These are phyloP conservation scores for Myotis findleyi DNA, from an alignment of 2,797 vertebrate species.

Conservation along the genomic window DNA sequence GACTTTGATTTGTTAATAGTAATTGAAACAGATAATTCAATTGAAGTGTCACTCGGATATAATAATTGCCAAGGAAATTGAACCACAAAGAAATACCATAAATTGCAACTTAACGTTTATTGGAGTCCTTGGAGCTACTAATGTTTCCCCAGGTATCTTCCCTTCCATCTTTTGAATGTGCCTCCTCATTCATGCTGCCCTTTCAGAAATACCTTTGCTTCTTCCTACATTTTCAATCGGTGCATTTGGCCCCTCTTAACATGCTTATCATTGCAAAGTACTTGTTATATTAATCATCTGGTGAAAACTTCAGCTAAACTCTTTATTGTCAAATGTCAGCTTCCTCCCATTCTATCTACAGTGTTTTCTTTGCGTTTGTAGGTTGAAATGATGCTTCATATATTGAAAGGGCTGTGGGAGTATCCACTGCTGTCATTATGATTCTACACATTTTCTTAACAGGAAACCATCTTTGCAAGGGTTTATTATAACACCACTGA, in stretches of 20 bases:
- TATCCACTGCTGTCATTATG: not conserved
- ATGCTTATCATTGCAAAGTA: conserved; percentile 21
- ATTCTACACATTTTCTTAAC: not conserved
- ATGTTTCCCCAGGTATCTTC: conserved; percentile 66
- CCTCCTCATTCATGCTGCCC: not conserved
- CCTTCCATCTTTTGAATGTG: conserved; percentile 67
- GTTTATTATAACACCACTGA: not conserved
- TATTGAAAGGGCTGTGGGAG: not conserved
- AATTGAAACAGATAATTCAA: conserved; percentile 77
- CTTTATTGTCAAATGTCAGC: conserved; percentile 48
- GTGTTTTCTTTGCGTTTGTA: conserved; percentile 41
- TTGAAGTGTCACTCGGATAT: conserved; percentile 75
- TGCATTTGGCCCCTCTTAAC: conserved; percentile 59
- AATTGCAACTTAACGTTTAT: conserved; percentile 78
- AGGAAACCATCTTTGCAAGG: not conserved
- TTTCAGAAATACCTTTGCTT: conserved; percentile 7
- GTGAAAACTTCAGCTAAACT: conserved; percentile 55
- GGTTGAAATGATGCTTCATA: conserved; percentile 2
- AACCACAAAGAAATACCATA: conserved; percentile 66
- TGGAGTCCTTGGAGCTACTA: conserved; percentile 62
- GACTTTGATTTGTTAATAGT: conserved; percentile 79
- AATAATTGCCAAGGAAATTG: conserved; percentile 73
- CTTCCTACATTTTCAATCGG: not conserved
- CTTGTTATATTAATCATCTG: conserved; percentile 69
- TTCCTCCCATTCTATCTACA: not conserved